Evolutionary conservation across 2,888 invertebrate species (phyloP).

Genomic region (Formica aserva): DNA sequence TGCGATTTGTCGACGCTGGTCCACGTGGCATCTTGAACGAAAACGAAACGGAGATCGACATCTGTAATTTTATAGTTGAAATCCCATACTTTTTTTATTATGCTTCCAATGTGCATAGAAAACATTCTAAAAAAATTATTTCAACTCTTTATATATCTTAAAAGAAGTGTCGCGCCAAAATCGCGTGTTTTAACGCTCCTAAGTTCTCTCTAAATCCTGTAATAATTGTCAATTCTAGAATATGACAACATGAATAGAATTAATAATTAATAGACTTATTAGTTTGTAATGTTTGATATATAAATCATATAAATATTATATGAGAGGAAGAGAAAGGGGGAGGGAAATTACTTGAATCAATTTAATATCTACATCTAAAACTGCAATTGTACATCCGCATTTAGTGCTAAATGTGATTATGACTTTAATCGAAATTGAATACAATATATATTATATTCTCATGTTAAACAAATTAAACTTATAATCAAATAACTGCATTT

Average conservation of each 20-base stretch:
- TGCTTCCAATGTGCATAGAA: neutral
- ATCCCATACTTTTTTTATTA: neutral
- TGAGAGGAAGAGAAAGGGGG: neutral
- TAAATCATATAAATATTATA: neutral
- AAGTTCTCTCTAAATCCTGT: neutral
- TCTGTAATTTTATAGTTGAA: neutral
- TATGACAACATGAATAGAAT: neutral
- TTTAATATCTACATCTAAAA: neutral
- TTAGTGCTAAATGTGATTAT: neutral
- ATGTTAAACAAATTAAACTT: slow-evolving; percentile 8
- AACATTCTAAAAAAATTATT: slow-evolving; percentile 3
- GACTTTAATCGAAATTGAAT: neutral
- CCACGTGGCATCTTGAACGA: neutral
- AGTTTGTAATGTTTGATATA: neutral
- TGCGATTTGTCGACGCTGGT: neutral
- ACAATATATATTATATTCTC: slow-evolving; percentile 6
- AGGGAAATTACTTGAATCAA: neutral
- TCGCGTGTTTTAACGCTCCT: neutral
- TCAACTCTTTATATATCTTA: neutral
- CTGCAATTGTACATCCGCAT: neutral
- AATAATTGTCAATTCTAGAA: slow-evolving; percentile 8
- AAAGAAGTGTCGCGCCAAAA: neutral
- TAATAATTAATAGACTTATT: slow-evolving; percentile 4
- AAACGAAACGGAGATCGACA: neutral
- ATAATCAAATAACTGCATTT: neutral